These are phyloP conservation scores for Portunus trituberculatus DNA, from an alignment of 1,140 invertebrate genomes.

Conservation along the genomic window DNA sequence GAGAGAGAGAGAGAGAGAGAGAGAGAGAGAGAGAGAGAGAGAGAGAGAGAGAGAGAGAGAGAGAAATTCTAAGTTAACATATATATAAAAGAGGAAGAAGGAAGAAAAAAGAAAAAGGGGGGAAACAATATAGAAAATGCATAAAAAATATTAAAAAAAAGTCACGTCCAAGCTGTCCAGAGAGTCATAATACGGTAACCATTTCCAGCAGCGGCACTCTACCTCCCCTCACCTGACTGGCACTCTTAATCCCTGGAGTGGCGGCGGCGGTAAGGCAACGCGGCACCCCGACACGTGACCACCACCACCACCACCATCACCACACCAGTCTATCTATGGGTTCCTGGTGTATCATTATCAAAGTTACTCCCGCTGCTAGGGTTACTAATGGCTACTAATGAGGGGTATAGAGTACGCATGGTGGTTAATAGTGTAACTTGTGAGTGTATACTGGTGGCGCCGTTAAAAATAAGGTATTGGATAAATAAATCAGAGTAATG, in stretches of 20 bases:
- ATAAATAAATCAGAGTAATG: no score
- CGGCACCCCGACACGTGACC: neutral
- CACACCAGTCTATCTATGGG: neutral
- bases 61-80: neutral
- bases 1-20: conserved; percentile 6
- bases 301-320: conserved; percentile 4
- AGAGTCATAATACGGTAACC: neutral
- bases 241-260: no score
- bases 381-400: no score
- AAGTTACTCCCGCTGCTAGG: no score
- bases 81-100: no score
- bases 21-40: conserved; percentile 39
- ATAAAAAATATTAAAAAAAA: neutral
- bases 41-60: conserved; percentile 33
- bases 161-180: neutral
- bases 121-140: neutral
- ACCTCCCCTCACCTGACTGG: neutral
- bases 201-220: neutral
- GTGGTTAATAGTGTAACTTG: no score
- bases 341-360: neutral
- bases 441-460: no score
- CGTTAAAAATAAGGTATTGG: no score
- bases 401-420: no score
- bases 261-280: neutral
- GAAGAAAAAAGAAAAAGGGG: neutral